Evolutionary conservation across 2,888 invertebrate genomes (phyloP).

Genomic region (Aspidiotus rigidus): DNA sequence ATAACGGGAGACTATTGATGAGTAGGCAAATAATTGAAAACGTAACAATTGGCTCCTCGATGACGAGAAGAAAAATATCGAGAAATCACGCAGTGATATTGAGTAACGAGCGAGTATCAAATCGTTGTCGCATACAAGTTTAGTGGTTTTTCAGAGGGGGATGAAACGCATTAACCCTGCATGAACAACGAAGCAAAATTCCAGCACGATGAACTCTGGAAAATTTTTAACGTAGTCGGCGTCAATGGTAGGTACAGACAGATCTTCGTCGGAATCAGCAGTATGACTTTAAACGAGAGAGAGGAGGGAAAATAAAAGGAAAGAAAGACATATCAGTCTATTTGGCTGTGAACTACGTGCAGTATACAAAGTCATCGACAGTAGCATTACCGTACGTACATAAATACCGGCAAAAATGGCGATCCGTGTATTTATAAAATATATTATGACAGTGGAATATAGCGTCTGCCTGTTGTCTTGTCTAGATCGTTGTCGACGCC

Average conservation of each 20-base stretch:
- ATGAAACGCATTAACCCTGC: no score
- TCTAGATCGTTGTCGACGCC: constrained; percentile 30
- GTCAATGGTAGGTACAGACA: background rate
- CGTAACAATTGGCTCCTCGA: no score
- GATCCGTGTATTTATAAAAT: constrained; percentile 14
- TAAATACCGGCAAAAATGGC: constrained; percentile 16
- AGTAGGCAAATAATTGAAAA: no score
- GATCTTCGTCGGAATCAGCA: background rate
- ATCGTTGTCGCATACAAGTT: no score
- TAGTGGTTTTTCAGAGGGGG: no score
- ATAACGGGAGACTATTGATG: no score
- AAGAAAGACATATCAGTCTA: background rate
- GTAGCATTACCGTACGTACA: constrained; percentile 9
- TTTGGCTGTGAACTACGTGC: constrained; percentile 3
- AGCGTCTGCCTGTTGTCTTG: constrained; percentile 29
- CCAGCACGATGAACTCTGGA: background rate
- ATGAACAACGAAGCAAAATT: no score
- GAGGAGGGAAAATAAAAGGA: background rate
- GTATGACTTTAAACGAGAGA: background rate
- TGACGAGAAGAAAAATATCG: no score
- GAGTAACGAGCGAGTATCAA: no score
- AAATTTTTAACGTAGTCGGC: background rate
- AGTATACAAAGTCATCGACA: constrained; percentile 15
- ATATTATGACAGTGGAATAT: constrained; percentile 22
- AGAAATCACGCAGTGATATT: no score